Conservation (phyloP, 2,888 invertebrate species). For the Polietes domitor region DNA sequence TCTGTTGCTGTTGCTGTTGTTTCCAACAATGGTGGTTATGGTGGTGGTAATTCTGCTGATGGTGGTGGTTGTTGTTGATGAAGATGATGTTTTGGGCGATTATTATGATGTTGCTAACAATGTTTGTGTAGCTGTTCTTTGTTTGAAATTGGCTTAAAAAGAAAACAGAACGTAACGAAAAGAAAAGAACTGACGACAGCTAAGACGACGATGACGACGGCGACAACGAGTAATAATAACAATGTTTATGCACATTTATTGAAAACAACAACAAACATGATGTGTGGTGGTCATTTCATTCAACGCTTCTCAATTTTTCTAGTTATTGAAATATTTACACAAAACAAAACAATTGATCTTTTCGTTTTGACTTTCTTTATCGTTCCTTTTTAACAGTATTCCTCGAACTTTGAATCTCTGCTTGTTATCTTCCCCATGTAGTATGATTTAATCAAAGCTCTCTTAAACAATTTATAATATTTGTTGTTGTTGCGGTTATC, state of each 20-base stretch:
- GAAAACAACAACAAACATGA: conserved; percentile 8
- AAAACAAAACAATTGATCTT: conserved; percentile 1
- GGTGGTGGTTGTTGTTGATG: not conserved
- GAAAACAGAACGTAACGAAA: conserved; percentile 15
- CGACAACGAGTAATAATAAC: conserved; percentile 2
- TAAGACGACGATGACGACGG: conserved; percentile 3
- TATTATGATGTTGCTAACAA: conserved; percentile 6
- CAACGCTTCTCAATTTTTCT: not conserved
- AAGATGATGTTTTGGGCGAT: not conserved
- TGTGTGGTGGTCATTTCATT: conserved; percentile 19
- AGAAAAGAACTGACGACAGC: conserved; percentile 16
- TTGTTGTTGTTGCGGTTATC: not conserved
- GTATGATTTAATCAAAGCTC: not conserved
- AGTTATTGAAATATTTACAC: conserved; percentile 29
- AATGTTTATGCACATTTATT: conserved; percentile 21
- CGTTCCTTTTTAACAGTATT: not conserved
- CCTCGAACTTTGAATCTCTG: not conserved
- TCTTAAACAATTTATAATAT: not conserved
- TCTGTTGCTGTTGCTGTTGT: conserved; percentile 12
- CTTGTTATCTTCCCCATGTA: not conserved
- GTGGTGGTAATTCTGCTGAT: not conserved
- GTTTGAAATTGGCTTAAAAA: not conserved
- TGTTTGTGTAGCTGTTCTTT: not conserved
- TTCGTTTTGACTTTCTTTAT: not conserved
- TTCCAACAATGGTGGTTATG: not conserved